phyloP scores from a whole-genome alignment of 2,113 vertebrate genomes.

The Dermatemys mawii region DNA sequence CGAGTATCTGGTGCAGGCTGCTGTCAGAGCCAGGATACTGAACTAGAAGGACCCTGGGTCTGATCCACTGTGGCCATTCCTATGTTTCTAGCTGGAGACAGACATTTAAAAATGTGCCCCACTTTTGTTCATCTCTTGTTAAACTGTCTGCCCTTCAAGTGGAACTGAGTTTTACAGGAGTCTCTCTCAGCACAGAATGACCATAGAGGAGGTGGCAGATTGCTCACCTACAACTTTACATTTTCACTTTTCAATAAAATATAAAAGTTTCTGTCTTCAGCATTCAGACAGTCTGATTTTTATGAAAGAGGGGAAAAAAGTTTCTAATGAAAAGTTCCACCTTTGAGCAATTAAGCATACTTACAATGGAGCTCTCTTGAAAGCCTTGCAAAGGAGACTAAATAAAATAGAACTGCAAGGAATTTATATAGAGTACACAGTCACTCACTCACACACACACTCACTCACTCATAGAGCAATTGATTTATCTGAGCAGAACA shows the following conservation, averaged over 20 bases:
- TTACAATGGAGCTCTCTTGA: neutral
- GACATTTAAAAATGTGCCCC: neutral
- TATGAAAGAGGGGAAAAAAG: fast-evolving
- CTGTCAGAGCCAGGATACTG: neutral
- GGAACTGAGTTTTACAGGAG: neutral
- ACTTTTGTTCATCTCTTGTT: neutral
- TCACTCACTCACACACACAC: neutral
- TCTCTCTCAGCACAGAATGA: neutral
- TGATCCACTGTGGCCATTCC: neutral
- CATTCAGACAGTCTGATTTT: neutral
- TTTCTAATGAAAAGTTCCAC: neutral
- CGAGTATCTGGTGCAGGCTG: neutral
- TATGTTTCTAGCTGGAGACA: neutral
- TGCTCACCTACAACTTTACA: neutral
- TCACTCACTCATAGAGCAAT: neutral
- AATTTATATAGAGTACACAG: no score
- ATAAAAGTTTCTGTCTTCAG: neutral
- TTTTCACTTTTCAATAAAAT: neutral
- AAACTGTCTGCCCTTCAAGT: neutral
- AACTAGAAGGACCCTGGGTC: neutral
- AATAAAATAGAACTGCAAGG: conserved; percentile 7
- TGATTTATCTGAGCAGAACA: neutral
- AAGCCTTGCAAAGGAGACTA: neutral
- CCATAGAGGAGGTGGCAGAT: neutral
- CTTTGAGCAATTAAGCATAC: neutral